Conservation (phyloP, 1,140 invertebrate species). For the Eumaeus atala region DNA sequence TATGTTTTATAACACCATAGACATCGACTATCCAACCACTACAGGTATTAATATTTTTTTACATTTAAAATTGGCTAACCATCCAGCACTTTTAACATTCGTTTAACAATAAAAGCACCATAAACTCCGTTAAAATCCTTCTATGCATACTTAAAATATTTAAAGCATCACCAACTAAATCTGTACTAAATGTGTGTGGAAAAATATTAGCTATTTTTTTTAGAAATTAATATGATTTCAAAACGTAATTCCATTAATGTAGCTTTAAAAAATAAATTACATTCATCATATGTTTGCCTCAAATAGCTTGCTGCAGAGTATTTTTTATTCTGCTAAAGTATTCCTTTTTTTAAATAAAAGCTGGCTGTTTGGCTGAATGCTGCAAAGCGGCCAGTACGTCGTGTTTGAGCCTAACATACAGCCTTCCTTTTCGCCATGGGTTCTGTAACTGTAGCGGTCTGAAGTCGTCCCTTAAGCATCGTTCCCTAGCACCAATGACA, state of each 20-base stretch:
- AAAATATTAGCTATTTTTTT: conserved; percentile 20
- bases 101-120: conserved; percentile 61
- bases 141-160: conserved; percentile 56
- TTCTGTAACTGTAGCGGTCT: conserved; percentile 93
- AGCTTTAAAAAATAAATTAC: too few species aligned
- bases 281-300: too few species aligned
- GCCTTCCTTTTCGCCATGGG: conserved; percentile 93
- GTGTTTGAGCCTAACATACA: conserved; percentile 93
- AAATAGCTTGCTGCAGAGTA: too few species aligned
- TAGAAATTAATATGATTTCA: too few species aligned
- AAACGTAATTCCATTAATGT: too few species aligned
- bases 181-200: conserved; percentile 65
- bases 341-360: conserved; percentile 65
- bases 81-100: conserved; percentile 11
- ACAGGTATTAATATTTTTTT: conserved; percentile 12
- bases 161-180: conserved; percentile 64
- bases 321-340: conserved; percentile 12
- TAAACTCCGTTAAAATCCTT: conserved; percentile 46
- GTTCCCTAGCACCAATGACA: conserved; percentile 92
- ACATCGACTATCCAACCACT: background rate
- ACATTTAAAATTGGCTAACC: conserved; percentile 24
- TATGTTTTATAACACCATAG: background rate
- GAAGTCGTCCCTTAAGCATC: conserved; percentile 94
- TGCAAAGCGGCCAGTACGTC: conserved; percentile 91
- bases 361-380: conserved; percentile 84